Evolutionary conservation across 2,888 invertebrate species (phyloP), one percentile per base, ranked within the genome.

Genomic region (Meta bourneti): DNA sequence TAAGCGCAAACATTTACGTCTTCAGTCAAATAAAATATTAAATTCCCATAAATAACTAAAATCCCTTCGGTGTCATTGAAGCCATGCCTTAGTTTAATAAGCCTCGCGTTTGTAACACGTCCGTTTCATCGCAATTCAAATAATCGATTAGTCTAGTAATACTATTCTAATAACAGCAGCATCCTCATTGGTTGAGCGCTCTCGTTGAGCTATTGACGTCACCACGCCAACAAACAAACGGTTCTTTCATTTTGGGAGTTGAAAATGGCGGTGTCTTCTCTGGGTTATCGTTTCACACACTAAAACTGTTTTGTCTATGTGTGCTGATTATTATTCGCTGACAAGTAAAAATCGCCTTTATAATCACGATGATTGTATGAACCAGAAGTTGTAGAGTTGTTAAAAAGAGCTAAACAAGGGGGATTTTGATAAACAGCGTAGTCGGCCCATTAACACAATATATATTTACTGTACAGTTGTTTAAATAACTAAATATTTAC

Each of bases 121-220:
- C 19, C 79, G 9, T 79, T 79, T 61, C 79, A 79, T 54, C 34
- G 79, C 79, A 54, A 16, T 20, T 61, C 79, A 61, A 54, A 79
- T 20, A 79, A 79, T 79, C 79, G 79, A 79, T 79, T 79, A 79
- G 54, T 52, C 79, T 79, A 54, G 61, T 54, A 51, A 19, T 54
- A 84, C 83, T 74, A 87, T 71, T 70, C 87, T 71, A 87, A 87
- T 87, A 87, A 87, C 19, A 20, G 71, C 78, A 34, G 71, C 78
- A 79, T 79, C 19, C 79, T 71, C 78, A 87, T 87, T 87, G 87
- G 87, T 51, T 51, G 71, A 79, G 51, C 16, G 7, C 71, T 79
- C 72, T 20, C 79, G 87, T 87, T 87, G 87, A 87, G 87, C 87
- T 72, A 87, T 87, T 87, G 87, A 87, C 87, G 87, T 87, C 87